These are phyloP conservation scores for Tyrannus savana DNA, from an alignment of 2,113 vertebrate species.

Conservation along the genomic window DNA sequence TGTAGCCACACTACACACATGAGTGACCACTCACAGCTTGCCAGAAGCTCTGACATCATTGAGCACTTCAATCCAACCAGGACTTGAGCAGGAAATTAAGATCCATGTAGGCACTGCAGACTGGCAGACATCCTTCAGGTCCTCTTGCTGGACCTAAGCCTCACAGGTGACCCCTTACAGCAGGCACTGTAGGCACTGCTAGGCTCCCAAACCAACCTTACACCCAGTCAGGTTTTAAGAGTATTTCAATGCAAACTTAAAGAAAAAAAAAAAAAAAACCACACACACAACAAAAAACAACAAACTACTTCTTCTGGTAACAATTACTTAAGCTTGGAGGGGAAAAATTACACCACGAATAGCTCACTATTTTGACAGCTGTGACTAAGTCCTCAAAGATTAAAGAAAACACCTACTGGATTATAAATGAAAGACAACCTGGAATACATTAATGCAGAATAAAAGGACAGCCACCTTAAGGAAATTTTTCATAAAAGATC, in stretches of 20 bases:
- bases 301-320: background rate
- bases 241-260: background rate
- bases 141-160: background rate
- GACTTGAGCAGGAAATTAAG: background rate
- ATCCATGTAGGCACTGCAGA: background rate
- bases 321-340: background rate
- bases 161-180: background rate
- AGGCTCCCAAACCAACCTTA: background rate
- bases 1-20: background rate
- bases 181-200: background rate
- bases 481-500: background rate
- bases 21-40: background rate
- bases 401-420: conserved; percentile 41
- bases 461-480: background rate
- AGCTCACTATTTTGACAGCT: conserved; percentile 58
- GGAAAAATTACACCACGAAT: background rate
- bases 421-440: conserved; percentile 38
- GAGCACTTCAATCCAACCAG: background rate
- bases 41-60: background rate
- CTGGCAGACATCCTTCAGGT: background rate
- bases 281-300: no score
- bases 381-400: conserved; percentile 40
- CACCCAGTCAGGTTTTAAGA: rapidly evolving
- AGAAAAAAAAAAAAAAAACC: no score
- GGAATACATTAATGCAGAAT: conserved; percentile 8